Evolutionary conservation across 2,113 vertebrate species (phyloP), one percentile per base, ranked within the genome.

Genomic region (Pollimyrus isidori): DNA sequence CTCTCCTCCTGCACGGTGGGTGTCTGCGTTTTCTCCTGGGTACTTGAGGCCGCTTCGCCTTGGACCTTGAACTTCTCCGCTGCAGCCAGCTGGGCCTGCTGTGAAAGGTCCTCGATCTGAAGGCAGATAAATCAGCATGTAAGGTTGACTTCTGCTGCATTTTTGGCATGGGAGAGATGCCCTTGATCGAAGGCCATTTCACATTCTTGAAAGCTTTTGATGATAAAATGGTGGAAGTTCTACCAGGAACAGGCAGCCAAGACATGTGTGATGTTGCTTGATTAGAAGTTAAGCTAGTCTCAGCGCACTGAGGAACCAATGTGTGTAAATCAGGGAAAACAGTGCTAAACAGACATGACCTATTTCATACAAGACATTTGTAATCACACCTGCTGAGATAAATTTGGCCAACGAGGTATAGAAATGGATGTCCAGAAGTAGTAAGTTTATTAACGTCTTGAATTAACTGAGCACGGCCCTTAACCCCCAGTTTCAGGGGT

Each of bases 11-110:
- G 98, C 96, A 99, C 98, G 4, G 98, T 98, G 90, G 98, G 98
- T 91, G 98, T 99, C 95, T 99, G 98, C 94, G 98, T 99, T 93
- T 98, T 98, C 95, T 99, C 98, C 53, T 99, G 98, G 94, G 98
- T 98, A 93, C 98, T 99, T 94, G 98, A 98, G 88, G 98, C 97
- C 0, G 97, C 95, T 93, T 99, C 98, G 95, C 98, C 98, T 91
- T 98, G 98, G 92, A 99, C 98, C 95, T 99, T 99, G 96, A 99
- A 99, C 94, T 99, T 99, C 92, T 99, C 98, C 10, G 98, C 98
- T 7, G 98, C 98, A 15, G 98, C 98, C 93, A 99, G 94, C 93
- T 99, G 98, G 86, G 98, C 98, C 95, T 99, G 98, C 94, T 99
- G 98, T 88, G 98, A 99, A 91, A 99, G 96, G 94, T 99, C 98